These are phyloP conservation scores for Drosophila barbarae DNA, from an alignment of 2,888 invertebrate genomes.

Conservation along the genomic window DNA sequence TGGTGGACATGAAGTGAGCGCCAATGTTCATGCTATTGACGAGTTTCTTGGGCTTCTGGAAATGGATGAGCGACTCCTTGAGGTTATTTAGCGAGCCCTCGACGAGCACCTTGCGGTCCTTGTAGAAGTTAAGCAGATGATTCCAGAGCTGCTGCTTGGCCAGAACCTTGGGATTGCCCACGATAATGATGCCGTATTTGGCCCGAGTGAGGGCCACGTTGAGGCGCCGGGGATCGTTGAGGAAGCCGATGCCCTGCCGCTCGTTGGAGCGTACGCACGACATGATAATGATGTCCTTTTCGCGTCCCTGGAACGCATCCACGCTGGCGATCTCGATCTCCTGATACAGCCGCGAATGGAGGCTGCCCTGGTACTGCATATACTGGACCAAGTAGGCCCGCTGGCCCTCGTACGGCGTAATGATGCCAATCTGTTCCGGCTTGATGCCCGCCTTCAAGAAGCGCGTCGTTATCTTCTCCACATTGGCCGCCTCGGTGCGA, in stretches of 20 bases:
- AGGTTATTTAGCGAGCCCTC: constrained; percentile 98
- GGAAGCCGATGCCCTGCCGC: constrained; percentile 97
- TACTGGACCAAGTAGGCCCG: constrained; percentile 98
- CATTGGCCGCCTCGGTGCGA: constrained; percentile 98
- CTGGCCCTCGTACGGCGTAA: constrained; percentile 99
- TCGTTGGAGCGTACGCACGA: constrained; percentile 99
- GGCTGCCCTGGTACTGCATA: constrained; percentile 98
- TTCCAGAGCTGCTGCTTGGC: constrained; percentile 99
- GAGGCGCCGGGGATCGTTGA: constrained; percentile 97
- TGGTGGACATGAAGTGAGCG: constrained; percentile 97
- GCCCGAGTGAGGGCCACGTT: constrained; percentile 99
- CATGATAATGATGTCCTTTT: constrained; percentile 99
- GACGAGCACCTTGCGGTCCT: constrained; percentile 94
- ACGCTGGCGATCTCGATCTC: constrained; percentile 99
- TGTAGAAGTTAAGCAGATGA: constrained; percentile 97
- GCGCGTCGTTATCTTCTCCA: constrained; percentile 97
- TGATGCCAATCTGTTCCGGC: constrained; percentile 98
- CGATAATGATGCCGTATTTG: constrained; percentile 98
- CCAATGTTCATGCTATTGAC: constrained; percentile 97
- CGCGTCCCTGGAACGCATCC: constrained; percentile 99
- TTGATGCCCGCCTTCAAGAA: constrained; percentile 96
- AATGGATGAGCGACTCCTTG: constrained; percentile 97
- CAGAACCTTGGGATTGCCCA: constrained; percentile 99
- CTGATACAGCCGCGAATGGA: constrained; percentile 97
- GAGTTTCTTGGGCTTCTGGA: constrained; percentile 97